Base-by-base conservation (phyloP, 1,140 invertebrate genomes). In the Rhopalosiphum maidis region DNA sequence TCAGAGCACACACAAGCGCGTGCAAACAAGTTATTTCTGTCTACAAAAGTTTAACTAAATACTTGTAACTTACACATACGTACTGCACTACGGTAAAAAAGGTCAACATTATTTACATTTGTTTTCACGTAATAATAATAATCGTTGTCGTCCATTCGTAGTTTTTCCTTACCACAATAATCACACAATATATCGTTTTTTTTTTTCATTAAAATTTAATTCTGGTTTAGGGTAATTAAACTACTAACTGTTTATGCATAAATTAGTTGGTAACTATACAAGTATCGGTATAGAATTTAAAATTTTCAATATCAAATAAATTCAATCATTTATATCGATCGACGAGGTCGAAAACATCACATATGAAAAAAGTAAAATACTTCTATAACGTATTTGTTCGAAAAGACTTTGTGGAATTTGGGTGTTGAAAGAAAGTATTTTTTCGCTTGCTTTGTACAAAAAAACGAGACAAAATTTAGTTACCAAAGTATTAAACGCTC, bases 401-500 rank as follows among this genome's bases (percentile, higher is more conserved):
- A 54, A 88, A 89, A 89, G 15, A 35, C 7, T 23, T 88, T 23
- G 87, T 37, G 87, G 48, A 89, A 89, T 89, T 55, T 35, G n/a
- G 51, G 35, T 21, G 88, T 55, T 55, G 3, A 37, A 89, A 51
- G 48, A 89, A 89, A 89, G 87, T 35, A 25, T 89, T 51, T 54
- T 43, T 86, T 30, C 22, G 5, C 30, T 37, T 30, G 21, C 18
- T 51, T 18, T 51, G 48, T 51, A 5, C 2, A 23, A 11, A 25
- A 85, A 37, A 55, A 89, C 48, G 35, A 89, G 23, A 55, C 46
- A 21, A 89, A 51, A 51, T 89, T 68, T 90, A 90, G 55, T 90
- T 90, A 43, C 37, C 35, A 68, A 60, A 41, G 89, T 90, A 90
- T 90, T 89, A 89, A 90, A 68, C 37, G 41, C 23, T 43, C 89